Conservation (phyloP, 2,113 vertebrate genomes). For the Notarius quadriscutis region DNA sequence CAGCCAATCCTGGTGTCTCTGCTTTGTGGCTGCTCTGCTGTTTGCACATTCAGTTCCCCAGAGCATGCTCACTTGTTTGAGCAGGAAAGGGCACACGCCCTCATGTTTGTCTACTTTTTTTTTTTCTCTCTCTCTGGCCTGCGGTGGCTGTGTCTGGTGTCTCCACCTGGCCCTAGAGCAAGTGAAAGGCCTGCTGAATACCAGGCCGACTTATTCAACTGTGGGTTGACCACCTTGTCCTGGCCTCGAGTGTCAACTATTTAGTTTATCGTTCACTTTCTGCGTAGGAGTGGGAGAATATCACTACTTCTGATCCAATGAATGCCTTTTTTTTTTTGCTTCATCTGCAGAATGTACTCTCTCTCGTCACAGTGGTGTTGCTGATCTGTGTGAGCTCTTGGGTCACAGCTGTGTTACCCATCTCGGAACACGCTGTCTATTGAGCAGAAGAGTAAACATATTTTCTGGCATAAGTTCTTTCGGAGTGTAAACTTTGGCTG, state of each 20-base stretch:
- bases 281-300: neutral
- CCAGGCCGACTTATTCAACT: neutral
- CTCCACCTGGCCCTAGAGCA: neutral
- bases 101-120: slow-evolving; percentile 33
- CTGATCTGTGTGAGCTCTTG: slow-evolving; percentile 9
- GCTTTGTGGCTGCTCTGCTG: slow-evolving; percentile 3
- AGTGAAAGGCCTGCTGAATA: neutral
- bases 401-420: slow-evolving; percentile 42
- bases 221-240: neutral
- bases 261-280: neutral
- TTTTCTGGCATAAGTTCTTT: neutral
- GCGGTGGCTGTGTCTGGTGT: neutral
- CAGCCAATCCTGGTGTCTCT: neutral
- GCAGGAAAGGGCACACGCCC: slow-evolving; percentile 44
- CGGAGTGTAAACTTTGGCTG: neutral
- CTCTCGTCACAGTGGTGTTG: slow-evolving; percentile 35
- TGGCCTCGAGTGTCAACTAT: neutral
- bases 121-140: neutral
- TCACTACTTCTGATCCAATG: slow-evolving; percentile 3
- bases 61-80: slow-evolving; percentile 46
- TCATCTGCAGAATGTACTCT: slow-evolving; percentile 2
- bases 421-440: neutral
- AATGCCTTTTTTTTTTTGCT: neutral
- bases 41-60: slow-evolving; percentile 22
- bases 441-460: neutral